Conservation (phyloP, 2,113 vertebrate genomes). For the Tachysurus vachellii region DNA sequence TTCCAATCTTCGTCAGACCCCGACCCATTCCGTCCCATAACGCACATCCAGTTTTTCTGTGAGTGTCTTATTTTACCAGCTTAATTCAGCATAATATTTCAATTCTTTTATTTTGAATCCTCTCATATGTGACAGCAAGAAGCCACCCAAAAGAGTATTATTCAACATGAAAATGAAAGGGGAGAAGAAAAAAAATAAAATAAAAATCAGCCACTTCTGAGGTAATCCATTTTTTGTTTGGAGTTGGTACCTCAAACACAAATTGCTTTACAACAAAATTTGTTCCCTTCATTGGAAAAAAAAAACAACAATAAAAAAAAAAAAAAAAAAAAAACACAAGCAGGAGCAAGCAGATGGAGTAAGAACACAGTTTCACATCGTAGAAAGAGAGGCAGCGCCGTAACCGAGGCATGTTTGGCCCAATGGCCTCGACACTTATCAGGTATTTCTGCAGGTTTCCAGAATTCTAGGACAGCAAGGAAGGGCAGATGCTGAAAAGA, state of each 20-base stretch:
- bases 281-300: slow-evolving; percentile 89
- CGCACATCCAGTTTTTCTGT: slow-evolving; percentile 63
- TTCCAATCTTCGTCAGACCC: slow-evolving; percentile 51
- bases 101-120: slow-evolving; percentile 67
- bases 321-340: slow-evolving; percentile 57
- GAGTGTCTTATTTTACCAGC: slow-evolving; percentile 55
- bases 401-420: slow-evolving; percentile 53
- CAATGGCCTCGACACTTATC: slow-evolving; percentile 32
- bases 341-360: slow-evolving; percentile 45
- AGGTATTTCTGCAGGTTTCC: slow-evolving; percentile 50
- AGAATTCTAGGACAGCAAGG: slow-evolving; percentile 63
- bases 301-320: slow-evolving; percentile 71
- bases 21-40: slow-evolving; percentile 44
- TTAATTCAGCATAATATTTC: slow-evolving; percentile 58
- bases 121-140: slow-evolving; percentile 71
- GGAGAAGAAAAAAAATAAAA: slow-evolving; percentile 52
- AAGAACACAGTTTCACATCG: slow-evolving; percentile 71
- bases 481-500: slow-evolving; percentile 51
- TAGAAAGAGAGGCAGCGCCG: slow-evolving; percentile 68
- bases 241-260: slow-evolving; percentile 70
- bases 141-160: slow-evolving; percentile 62
- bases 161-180: slow-evolving; percentile 66
- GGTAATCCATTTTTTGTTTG: slow-evolving; percentile 67
- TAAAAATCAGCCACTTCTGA: slow-evolving; percentile 63
- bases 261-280: slow-evolving; percentile 70